These are phyloP conservation scores for Scotopteryx bipunctaria DNA, from an alignment of 2,888 invertebrate species.

Conservation along the genomic window DNA sequence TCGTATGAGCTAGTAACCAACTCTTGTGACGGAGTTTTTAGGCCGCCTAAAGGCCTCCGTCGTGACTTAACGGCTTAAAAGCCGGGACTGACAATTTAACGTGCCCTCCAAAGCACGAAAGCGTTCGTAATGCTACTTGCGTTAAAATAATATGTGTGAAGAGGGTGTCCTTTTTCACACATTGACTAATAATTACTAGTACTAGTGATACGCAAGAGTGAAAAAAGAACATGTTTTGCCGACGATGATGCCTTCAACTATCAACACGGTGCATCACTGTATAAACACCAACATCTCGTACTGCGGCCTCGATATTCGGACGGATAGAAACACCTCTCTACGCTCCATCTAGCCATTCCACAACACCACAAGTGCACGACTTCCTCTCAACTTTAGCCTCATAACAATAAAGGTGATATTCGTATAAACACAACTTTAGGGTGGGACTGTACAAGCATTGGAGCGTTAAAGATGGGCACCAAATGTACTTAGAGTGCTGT, in stretches of 20 bases:
- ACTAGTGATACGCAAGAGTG: too few relatives aligned
- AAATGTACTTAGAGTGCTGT: conserved; percentile 28
- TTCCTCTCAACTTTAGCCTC: conserved; percentile 24
- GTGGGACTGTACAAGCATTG: conserved; percentile 25
- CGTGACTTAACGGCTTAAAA: too few relatives aligned
- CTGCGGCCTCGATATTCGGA: conserved; percentile 76
- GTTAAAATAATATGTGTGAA: too few relatives aligned
- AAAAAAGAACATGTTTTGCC: too few relatives aligned
- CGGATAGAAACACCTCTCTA: conserved; percentile 62
- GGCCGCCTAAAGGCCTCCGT: too few relatives aligned
- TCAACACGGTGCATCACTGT: conserved; percentile 44
- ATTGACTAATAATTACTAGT: too few relatives aligned
- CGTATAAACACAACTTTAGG: conserved; percentile 9
- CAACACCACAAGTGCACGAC: conserved; percentile 48
- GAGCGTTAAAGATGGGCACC: conserved; percentile 35
- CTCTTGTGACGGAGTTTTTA: too few relatives aligned
- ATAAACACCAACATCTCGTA: conserved; percentile 60
- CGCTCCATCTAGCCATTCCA: conserved; percentile 65
- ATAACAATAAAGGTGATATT: conserved; percentile 24
- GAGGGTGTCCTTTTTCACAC: too few relatives aligned
- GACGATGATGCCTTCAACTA: conserved; percentile 45
- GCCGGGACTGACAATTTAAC: too few relatives aligned
- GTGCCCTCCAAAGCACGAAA: too few relatives aligned
- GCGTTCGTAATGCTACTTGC: too few relatives aligned
- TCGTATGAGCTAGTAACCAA: too few relatives aligned